Evolutionary conservation across 2,797 vertebrate species (phyloP).

Genomic region (Sebastiscus tertius): DNA sequence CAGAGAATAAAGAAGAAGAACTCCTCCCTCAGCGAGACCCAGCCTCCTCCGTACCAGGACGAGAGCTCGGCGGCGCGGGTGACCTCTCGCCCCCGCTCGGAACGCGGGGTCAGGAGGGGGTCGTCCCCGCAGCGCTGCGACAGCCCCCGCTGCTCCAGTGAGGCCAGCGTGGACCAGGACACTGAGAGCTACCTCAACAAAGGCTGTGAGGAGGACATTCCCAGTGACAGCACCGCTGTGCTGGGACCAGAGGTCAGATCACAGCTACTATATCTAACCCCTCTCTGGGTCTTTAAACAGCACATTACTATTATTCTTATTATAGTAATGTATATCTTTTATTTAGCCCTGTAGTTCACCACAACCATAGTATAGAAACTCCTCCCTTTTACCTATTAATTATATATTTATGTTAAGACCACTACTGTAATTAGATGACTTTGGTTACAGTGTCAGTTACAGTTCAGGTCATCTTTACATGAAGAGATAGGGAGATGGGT

Average conservation of each 20-base stretch:
- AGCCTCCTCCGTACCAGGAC: slow-evolving; percentile 93
- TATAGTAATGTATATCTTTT: background rate
- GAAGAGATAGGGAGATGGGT: no score
- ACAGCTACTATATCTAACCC: background rate
- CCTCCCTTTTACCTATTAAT: background rate
- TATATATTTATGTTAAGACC: background rate
- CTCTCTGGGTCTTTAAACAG: background rate
- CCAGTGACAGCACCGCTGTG: slow-evolving; percentile 95
- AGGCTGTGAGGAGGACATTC: slow-evolving; percentile 93
- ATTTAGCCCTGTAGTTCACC: background rate
- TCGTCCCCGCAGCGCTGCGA: slow-evolving; percentile 83
- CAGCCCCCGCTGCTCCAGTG: slow-evolving; percentile 87
- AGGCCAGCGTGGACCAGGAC: slow-evolving; percentile 91
- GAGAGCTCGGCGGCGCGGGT: slow-evolving; percentile 75
- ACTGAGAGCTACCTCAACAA: slow-evolving; percentile 93
- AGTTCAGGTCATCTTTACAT: background rate
- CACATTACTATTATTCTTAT: background rate
- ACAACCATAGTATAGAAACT: background rate
- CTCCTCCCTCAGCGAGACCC: slow-evolving; percentile 87
- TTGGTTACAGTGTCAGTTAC: slow-evolving; percentile 22
- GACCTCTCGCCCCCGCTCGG: slow-evolving; percentile 83
- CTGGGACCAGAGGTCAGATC: slow-evolving; percentile 91
- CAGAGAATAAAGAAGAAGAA: slow-evolving; percentile 89
- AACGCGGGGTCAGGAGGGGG: slow-evolving; percentile 82
- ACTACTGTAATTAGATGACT: background rate